Conservation (phyloP, 2,888 invertebrate genomes). For the Cantharis lateralis region DNA sequence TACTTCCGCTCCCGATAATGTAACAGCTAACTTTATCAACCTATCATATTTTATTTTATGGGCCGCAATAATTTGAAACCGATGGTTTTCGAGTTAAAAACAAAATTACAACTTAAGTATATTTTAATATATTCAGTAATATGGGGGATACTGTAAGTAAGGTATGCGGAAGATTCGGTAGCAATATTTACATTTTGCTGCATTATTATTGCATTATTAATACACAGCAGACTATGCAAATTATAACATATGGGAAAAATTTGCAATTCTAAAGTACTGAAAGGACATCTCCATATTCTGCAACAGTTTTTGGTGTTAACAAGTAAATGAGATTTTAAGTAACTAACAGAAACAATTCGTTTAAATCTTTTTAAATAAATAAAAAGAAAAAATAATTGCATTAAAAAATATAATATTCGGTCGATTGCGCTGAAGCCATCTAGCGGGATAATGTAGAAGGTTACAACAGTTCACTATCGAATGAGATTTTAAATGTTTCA, state of each 20-base stretch:
- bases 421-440: not conserved
- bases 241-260: not conserved
- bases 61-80: not conserved
- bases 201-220: conserved; percentile 16
- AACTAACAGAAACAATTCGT: not conserved
- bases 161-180: not conserved
- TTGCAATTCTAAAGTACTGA: conserved; percentile 6
- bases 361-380: not conserved
- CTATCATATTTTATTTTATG: not conserved
- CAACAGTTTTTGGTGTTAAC: not conserved
- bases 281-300: conserved; percentile 15
- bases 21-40: not conserved
- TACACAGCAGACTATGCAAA: conserved; percentile 22
- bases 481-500: not conserved
- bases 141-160: not conserved
- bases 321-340: not conserved
- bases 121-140: not conserved
- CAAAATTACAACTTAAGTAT: not conserved
- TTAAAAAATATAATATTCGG: not conserved
- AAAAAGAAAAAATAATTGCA: not conserved
- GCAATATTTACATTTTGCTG: conserved; percentile 5
- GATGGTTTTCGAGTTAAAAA: not conserved
- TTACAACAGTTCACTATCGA: not conserved
- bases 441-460: not conserved
- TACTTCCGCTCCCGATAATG: not conserved